Evolutionary conservation across 2,888 invertebrate species (phyloP).

Genomic region (Eristalis tenax): DNA sequence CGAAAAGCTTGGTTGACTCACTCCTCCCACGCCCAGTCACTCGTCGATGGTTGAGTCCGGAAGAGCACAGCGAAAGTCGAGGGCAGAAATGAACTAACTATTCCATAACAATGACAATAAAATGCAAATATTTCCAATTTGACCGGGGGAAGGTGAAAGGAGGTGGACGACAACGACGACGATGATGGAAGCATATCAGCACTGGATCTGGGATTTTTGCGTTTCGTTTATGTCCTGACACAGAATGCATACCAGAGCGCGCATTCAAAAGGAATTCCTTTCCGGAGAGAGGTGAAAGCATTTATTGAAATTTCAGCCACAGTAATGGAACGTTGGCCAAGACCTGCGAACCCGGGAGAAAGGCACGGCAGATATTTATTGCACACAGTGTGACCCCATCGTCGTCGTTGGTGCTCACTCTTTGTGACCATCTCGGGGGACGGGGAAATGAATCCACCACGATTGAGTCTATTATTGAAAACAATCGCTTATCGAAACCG

Average conservation of each 20-base stretch:
- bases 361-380: conserved; percentile 28
- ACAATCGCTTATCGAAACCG: background rate
- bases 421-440: background rate
- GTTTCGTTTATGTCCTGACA: background rate
- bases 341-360: background rate
- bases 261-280: conserved; percentile 41
- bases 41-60: background rate
- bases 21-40: background rate
- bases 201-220: conserved; percentile 20
- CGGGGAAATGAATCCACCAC: background rate
- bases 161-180: background rate
- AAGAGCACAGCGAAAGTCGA: conserved; percentile 12
- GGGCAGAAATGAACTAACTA: conserved; percentile 56
- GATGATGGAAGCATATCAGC: conserved; percentile 20
- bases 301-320: conserved; percentile 63
- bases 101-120: conserved; percentile 70
- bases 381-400: background rate
- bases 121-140: conserved; percentile 72
- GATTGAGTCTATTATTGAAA: background rate
- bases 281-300: conserved; percentile 40
- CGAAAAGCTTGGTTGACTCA: background rate
- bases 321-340: conserved; percentile 2
- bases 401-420: background rate
- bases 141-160: conserved; percentile 27
- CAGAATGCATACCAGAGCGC: background rate